Evolutionary conservation across 35 echinoderm and acorn worm genomes (phyloP).

Genomic region (Eucidaris tribuloides): DNA sequence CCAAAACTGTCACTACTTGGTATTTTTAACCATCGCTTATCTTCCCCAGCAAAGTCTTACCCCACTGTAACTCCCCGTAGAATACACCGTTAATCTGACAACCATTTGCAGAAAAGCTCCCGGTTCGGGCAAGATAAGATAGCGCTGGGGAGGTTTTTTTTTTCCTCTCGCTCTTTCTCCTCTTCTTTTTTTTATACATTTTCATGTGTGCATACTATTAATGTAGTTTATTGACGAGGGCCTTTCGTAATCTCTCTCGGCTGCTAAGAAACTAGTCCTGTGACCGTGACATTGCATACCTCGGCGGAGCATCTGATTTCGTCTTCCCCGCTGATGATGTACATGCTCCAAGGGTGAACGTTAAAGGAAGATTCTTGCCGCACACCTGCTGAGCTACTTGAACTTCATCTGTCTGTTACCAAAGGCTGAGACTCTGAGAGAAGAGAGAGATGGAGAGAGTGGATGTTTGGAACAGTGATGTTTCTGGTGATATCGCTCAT

Average conservation of each 20-base stretch:
- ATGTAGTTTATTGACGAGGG: neutral
- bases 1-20: slow-evolving; percentile 37
- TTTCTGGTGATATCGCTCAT: no score
- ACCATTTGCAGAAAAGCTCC: slow-evolving; percentile 31
- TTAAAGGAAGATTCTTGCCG: slow-evolving; percentile 21
- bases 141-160: slow-evolving; percentile 10
- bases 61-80: slow-evolving; percentile 2
- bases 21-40: slow-evolving; percentile 37
- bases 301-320: slow-evolving; percentile 21
- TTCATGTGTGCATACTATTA: neutral
- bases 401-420: no score
- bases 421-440: no score
- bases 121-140: slow-evolving; percentile 10
- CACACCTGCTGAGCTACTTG: neutral
- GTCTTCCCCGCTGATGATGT: slow-evolving; percentile 16
- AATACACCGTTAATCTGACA: neutral
- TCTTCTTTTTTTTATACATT: neutral
- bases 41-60: slow-evolving; percentile 14
- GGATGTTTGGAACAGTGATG: no score
- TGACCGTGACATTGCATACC: slow-evolving; percentile 31
- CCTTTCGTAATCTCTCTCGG: slow-evolving; percentile 7
- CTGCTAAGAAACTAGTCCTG: slow-evolving; percentile 22
- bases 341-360: slow-evolving; percentile 6
- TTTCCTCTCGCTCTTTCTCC: neutral
- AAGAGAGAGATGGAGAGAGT: no score